Evolutionary conservation across 2,113 vertebrate species (phyloP).

Genomic region (Salvator merianae): DNA sequence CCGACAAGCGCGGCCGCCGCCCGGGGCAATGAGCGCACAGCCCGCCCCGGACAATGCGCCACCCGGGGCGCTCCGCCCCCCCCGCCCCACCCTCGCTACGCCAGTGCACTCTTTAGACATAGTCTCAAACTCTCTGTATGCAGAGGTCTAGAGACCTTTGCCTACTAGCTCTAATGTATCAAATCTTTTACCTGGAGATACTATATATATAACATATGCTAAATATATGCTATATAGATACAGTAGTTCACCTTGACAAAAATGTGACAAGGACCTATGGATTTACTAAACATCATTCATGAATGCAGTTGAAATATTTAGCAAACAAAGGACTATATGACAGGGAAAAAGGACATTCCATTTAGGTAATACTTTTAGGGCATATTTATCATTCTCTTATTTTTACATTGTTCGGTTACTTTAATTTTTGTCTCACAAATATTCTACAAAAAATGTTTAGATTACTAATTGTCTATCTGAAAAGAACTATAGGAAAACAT

Average conservation of each 20-base stretch:
- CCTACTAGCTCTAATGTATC: too few relatives aligned
- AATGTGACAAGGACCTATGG: not conserved
- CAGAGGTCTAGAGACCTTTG: too few relatives aligned
- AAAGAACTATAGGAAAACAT: constrained; percentile 59
- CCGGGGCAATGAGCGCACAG: too few relatives aligned
- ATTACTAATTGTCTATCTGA: constrained; percentile 55
- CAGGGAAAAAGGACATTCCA: not conserved
- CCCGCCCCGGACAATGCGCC: too few relatives aligned
- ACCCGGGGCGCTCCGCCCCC: too few relatives aligned
- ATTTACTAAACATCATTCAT: not conserved
- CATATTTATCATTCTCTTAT: not conserved
- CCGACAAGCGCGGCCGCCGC: too few relatives aligned
- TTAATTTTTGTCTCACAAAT: constrained; percentile 12
- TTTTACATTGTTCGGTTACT: not conserved
- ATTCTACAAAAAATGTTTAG: constrained; percentile 52
- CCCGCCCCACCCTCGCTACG: too few relatives aligned
- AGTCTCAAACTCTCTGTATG: too few relatives aligned
- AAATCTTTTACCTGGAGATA: not conserved
- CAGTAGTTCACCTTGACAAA: not conserved
- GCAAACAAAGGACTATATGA: not conserved
- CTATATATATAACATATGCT: not conserved
- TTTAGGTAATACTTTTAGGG: not conserved
- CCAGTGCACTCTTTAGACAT: too few relatives aligned
- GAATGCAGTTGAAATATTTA: not conserved
- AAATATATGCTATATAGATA: not conserved